Percentiles rank a stretch among this genome's conserved stretches.
phyloP scores from a whole-genome alignment of 1,140 invertebrate species.

The Drosophila subpulchrella region DNA sequence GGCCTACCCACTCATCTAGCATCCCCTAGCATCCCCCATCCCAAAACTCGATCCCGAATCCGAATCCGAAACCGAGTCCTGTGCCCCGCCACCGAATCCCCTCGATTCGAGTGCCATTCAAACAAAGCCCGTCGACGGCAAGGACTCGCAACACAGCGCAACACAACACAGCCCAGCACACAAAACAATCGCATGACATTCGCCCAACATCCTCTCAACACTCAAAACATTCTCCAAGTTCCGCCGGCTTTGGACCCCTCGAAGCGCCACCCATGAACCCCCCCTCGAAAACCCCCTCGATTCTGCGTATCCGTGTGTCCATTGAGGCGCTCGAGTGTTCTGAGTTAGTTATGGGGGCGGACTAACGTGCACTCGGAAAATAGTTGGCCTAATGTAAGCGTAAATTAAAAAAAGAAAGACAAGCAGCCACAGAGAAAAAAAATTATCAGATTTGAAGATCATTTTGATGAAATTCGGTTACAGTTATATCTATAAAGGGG shows the following conservation, averaged over 20 bases:
- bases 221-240: constrained; percentile 64
- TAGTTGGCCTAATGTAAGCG: background rate
- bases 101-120: constrained; percentile 57
- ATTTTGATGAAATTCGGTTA: too few relatives aligned
- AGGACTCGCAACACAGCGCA: constrained; percentile 44
- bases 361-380: constrained; percentile 15
- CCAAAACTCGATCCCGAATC: background rate
- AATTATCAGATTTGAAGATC: too few relatives aligned
- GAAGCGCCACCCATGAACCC: background rate
- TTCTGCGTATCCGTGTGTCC: constrained; percentile 39
- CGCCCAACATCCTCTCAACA: constrained; percentile 64
- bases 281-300: background rate
- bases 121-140: constrained; percentile 58
- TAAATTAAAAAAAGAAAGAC: background rate
- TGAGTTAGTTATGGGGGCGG: constrained; percentile 33
- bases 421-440: too few relatives aligned
- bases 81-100: constrained; percentile 3
- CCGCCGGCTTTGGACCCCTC: constrained; percentile 13
- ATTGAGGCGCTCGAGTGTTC: constrained; percentile 31
- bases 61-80: background rate
- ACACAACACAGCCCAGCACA: constrained; percentile 8
- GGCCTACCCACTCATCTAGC: background rate
- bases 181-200: constrained; percentile 80
- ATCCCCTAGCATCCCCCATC: too few relatives aligned
- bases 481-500: too few relatives aligned